These are phyloP conservation scores for Macrophya annulata DNA, from an alignment of 2,888 invertebrate genomes.

Conservation along the genomic window DNA sequence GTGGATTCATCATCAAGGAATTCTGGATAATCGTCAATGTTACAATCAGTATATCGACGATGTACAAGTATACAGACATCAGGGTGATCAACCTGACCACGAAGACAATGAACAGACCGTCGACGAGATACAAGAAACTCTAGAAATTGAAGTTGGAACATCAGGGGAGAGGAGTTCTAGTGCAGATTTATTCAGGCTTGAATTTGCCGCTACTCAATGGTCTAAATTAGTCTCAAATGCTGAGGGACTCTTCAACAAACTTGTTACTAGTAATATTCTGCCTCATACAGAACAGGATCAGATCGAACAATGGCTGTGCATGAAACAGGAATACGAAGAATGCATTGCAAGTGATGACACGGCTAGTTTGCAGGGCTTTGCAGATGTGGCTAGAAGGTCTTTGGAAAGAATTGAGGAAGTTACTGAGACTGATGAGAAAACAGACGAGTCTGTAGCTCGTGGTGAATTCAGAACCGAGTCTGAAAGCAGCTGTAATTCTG, in stretches of 20 bases:
- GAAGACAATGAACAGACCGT: conserved; percentile 74
- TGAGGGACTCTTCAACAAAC: conserved; percentile 90
- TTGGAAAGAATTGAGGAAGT: conserved; percentile 83
- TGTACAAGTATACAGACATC: conserved; percentile 61
- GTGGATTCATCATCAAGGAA: conserved; percentile 67
- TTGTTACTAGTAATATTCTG: conserved; percentile 86
- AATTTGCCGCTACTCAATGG: conserved; percentile 92
- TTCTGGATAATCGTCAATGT: conserved; percentile 68
- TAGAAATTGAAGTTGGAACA: conserved; percentile 74
- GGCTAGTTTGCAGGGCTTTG: conserved; percentile 76
- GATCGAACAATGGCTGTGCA: conserved; percentile 90
- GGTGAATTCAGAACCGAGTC: conserved; percentile 74
- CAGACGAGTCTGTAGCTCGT: conserved; percentile 74
- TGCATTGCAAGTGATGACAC: conserved; percentile 85
- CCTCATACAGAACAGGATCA: conserved; percentile 88
- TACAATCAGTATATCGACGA: conserved; percentile 65
- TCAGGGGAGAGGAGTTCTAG: conserved; percentile 75
- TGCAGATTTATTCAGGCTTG: conserved; percentile 85
- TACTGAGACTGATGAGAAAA: conserved; percentile 77
- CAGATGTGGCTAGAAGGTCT: conserved; percentile 81
- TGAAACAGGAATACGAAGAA: conserved; percentile 94
- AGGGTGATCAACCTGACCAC: conserved; percentile 65
- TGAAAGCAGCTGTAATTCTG: conserved; percentile 74
- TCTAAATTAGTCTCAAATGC: conserved; percentile 92
- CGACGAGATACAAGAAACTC: conserved; percentile 73